Evolutionary conservation across 2,113 vertebrate genomes (phyloP).

Genomic region (Gasterosteus aculeatus): DNA sequence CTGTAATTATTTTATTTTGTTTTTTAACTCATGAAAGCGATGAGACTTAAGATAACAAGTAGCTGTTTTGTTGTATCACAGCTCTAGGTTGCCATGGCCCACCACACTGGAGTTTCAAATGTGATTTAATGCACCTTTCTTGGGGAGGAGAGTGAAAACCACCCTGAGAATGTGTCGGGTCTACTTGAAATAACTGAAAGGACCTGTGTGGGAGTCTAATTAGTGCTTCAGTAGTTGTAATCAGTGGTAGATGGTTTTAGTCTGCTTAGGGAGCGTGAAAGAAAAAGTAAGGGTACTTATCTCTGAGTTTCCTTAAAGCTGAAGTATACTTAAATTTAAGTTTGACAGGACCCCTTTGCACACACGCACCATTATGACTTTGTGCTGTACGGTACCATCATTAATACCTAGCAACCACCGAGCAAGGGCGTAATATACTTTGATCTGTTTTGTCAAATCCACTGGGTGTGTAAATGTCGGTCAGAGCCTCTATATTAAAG

Average conservation of each 20-base stretch:
- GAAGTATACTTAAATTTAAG: too few species aligned
- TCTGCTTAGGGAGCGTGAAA: not conserved
- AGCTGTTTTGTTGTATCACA: not conserved
- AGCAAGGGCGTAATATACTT: not conserved
- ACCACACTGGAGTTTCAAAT: not conserved
- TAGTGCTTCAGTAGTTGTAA: not conserved
- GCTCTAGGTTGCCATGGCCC: too few species aligned
- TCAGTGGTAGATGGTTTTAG: not conserved
- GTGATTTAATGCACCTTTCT: not conserved
- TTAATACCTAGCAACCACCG: not conserved
- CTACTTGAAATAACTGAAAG: not conserved
- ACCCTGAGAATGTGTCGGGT: not conserved
- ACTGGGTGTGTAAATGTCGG: not conserved
- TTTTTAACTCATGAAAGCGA: not conserved
- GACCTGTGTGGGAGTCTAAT: not conserved
- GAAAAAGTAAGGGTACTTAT: not conserved
- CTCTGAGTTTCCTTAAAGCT: not conserved
- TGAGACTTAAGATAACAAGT: not conserved
- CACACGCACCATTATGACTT: not conserved
- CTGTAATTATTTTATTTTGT: not conserved
- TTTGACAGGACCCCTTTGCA: too few species aligned
- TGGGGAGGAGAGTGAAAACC: not conserved
- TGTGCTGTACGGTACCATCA: not conserved
- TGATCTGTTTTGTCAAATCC: not conserved
- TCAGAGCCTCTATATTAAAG: not conserved